These are phyloP conservation scores for Ephydatia muelleri DNA, from an alignment of 37 sponge, comb jelly and placozoan genomes.

Conservation along the genomic window DNA sequence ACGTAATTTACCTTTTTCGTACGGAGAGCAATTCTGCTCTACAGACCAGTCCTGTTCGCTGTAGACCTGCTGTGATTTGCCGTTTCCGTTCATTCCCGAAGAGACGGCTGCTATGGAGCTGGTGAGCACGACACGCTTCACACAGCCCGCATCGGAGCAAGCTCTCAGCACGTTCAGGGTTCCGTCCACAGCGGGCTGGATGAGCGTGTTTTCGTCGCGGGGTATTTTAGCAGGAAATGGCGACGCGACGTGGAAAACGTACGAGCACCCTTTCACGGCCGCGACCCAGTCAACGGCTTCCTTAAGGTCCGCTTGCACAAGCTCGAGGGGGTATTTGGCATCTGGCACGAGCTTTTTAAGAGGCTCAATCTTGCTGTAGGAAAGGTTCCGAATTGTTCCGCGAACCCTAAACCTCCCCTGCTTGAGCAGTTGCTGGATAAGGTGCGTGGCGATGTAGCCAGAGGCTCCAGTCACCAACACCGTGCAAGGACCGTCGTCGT, in stretches of 20 bases:
- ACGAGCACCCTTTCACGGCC: constrained; percentile 84
- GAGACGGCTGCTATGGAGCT: constrained; percentile 87
- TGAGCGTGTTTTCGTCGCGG: constrained; percentile 33
- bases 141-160: constrained; percentile 73
- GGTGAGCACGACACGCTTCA: constrained; percentile 87
- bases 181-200: constrained; percentile 82
- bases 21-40: constrained; percentile 34
- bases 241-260: constrained; percentile 91
- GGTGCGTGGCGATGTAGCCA: constrained; percentile 81
- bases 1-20: constrained; percentile 79
- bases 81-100: constrained; percentile 43
- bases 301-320: constrained; percentile 82
- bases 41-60: constrained; percentile 84
- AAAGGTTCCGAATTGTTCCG: constrained; percentile 80
- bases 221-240: constrained; percentile 55
- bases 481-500: constrained; percentile 31
- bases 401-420: constrained; percentile 66
- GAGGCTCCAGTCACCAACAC: constrained; percentile 95
- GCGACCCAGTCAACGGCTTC: constrained; percentile 68
- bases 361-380: constrained; percentile 68
- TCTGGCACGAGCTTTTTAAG: constrained; percentile 62
- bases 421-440: constrained; percentile 68
- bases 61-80: constrained; percentile 50
- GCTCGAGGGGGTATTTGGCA: constrained; percentile 70
- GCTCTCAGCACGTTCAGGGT: constrained; percentile 81